Conservation (phyloP, 1,140 invertebrate species). For the Araneus ventricosus region DNA sequence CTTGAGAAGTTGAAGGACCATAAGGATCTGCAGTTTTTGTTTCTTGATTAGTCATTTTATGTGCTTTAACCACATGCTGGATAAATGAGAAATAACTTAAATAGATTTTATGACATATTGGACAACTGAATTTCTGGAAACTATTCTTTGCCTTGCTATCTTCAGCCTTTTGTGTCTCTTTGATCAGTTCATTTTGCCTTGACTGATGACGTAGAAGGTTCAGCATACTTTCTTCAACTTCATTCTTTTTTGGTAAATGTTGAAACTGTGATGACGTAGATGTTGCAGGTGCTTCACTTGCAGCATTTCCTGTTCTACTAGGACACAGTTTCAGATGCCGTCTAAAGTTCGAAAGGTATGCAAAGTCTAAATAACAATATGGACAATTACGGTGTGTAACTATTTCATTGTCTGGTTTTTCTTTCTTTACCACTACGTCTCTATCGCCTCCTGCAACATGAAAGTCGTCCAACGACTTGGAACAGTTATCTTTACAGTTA, state of each 20-base stretch:
- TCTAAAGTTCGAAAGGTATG: constrained; percentile 46
- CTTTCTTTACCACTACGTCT: neutral
- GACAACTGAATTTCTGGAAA: constrained; percentile 27
- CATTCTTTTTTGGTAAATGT: constrained; percentile 67
- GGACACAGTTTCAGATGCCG: constrained; percentile 47
- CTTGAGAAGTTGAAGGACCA: neutral
- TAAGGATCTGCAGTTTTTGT: neutral
- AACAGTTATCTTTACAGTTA: neutral
- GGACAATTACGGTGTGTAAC: neutral
- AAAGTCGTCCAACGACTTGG: neutral
- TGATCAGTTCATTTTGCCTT: constrained; percentile 51
- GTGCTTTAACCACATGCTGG: neutral
- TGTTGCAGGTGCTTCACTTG: neutral
- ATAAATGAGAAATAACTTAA: neutral
- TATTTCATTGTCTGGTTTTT: neutral
- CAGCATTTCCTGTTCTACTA: neutral
- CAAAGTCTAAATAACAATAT: constrained; percentile 50
- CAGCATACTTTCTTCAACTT: constrained; percentile 64
- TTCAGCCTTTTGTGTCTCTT: constrained; percentile 30
- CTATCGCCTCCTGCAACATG: neutral
- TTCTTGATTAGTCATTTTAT: too few species aligned
- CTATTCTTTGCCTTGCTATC: neutral
- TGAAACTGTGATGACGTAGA: constrained; percentile 14
- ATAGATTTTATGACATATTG: constrained; percentile 56
- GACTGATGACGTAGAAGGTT: constrained; percentile 61